A percentile compares a stretch with the other conserved stretches of the same genome.
Evolutionary conservation across 2,888 invertebrate genomes (phyloP).

Genomic region (Amphipoea oculea): DNA sequence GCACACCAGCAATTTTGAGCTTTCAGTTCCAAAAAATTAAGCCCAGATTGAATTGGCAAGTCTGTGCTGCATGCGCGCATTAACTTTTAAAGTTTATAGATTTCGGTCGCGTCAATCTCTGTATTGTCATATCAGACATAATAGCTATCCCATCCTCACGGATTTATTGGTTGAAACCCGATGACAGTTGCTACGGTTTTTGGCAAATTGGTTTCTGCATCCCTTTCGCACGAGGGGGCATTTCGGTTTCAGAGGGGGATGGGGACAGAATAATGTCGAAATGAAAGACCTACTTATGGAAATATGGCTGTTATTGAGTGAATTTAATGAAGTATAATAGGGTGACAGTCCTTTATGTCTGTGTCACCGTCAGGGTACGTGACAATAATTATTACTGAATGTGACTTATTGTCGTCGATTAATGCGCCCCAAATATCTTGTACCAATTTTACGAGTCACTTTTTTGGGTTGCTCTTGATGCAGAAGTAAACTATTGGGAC

Average conservation of each 20-base stretch:
- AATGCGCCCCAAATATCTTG: conserved; percentile 66
- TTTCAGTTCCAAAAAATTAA: not conserved
- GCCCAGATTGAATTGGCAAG: conserved; percentile 47
- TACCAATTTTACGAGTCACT: conserved; percentile 65
- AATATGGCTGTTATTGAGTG: conserved; percentile 85
- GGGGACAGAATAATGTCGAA: conserved; percentile 67
- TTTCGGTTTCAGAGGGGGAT: conserved; percentile 65
- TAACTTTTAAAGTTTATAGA: conserved; percentile 88
- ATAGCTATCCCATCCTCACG: conserved; percentile 88
- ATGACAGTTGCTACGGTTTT: conserved; percentile 86
- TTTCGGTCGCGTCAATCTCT: conserved; percentile 90
- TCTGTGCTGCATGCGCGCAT: conserved; percentile 72
- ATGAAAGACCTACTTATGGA: conserved; percentile 86
- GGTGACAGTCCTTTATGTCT: conserved; percentile 79
- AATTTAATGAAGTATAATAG: conserved; percentile 87
- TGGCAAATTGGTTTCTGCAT: conserved; percentile 77
- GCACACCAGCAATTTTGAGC: conserved; percentile 27
- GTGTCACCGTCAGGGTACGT: conserved; percentile 76
- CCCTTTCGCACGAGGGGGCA: conserved; percentile 66
- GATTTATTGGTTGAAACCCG: conserved; percentile 88
- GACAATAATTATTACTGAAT: conserved; percentile 76
- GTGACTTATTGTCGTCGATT: conserved; percentile 77
- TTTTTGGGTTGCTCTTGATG: conserved; percentile 42
- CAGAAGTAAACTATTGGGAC: conserved; percentile 25
- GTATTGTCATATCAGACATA: conserved; percentile 90